Evolutionary conservation across 2,113 vertebrate species (phyloP), one percentile per base, ranked within the genome.

Genomic region (Mustelus asterias): DNA sequence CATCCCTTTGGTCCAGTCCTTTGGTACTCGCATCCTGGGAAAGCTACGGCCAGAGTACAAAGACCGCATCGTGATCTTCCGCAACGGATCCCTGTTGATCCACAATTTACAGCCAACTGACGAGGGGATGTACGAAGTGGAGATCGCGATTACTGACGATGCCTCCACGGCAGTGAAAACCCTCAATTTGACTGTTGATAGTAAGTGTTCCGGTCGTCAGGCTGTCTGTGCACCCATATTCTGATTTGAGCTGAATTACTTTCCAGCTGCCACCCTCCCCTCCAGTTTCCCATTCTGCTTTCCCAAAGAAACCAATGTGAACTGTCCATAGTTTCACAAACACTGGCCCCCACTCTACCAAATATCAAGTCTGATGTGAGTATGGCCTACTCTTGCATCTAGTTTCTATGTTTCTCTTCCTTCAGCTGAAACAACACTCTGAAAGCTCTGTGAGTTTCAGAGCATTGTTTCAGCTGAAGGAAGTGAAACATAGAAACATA

Each of bases 91-190:
- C 0, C 97, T 99, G 96, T 98, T 99, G 94, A 98, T 99, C 95
- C 98, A 98, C 96, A 99, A 99, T 96, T 96, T 99, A 96, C 97
- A 98, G 96, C 67, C 99, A 89, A 96, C 98, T 0, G 99, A 99
- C 0, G 99, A 99, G 41, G 99, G 99, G 0, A 98, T 97, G 0
- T 99, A 99, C 0, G 98, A 99, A 48, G 99, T 99, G 54, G 99
- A 99, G 97, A 98, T 99, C 97, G 99, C 99, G 97, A 99, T 99
- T 97, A 99, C 99, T 0, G 99, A 99, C 0, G 99, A 99, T 96
- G 98, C 97, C 0, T 99, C 99, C 96, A 98, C 99, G 0, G 99
- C 99, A 14, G 99, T 99, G 97, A 98, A 98, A 96, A 98, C 98
- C 97, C 99, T 99, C 97, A 98, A 98, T 76, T 98, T 99, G 96